Evolutionary conservation across 2,888 invertebrate genomes (phyloP).

Genomic region (Perithous albicinctus): DNA sequence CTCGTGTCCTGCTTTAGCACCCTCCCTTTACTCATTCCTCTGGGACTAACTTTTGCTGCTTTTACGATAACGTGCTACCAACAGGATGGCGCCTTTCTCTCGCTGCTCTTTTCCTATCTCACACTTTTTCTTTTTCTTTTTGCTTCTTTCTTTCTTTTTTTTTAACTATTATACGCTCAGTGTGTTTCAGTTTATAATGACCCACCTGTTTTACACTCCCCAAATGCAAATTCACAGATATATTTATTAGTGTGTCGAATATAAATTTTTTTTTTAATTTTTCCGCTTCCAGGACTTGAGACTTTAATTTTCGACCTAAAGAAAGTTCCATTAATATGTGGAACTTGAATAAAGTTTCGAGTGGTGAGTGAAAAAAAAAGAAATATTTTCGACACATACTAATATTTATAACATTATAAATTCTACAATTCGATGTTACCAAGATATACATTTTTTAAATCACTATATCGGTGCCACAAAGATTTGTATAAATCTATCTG

Average conservation of each 20-base stretch:
- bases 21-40: conserved; percentile 13
- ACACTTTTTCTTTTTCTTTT: conserved; percentile 59
- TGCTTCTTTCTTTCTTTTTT: conserved; percentile 48
- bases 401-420: no score
- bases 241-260: not conserved
- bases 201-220: conserved; percentile 74
- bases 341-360: no score
- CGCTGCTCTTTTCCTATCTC: conserved; percentile 54
- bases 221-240: conserved; percentile 20
- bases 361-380: no score
- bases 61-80: conserved; percentile 42
- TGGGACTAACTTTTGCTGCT: conserved; percentile 54
- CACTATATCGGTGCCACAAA: not conserved
- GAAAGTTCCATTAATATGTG: no score
- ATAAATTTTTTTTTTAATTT: no score
- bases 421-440: not conserved
- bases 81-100: conserved; percentile 8
- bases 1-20: conserved; percentile 4
- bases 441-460: no score
- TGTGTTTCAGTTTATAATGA: conserved; percentile 71
- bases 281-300: no score
- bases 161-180: conserved; percentile 4
- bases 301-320: no score
- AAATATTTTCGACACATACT: no score
- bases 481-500: not conserved